These are phyloP conservation scores for Gymnocheta viridis DNA, from an alignment of 2,888 invertebrate genomes.

Conservation along the genomic window DNA sequence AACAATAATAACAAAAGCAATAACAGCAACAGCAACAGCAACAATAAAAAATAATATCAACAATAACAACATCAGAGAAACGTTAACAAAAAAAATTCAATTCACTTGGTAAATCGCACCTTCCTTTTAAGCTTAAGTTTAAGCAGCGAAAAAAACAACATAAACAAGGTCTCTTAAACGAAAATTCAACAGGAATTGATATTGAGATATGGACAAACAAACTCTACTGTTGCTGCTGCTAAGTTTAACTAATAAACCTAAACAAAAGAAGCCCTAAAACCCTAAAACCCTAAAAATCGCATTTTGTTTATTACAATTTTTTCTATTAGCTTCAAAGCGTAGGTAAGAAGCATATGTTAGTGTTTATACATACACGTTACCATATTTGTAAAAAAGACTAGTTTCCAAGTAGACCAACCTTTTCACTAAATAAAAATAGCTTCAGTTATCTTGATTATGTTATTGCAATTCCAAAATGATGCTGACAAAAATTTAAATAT, in stretches of 20 bases:
- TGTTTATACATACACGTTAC: background rate
- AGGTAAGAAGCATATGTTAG: conserved; percentile 13
- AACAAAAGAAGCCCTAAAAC: conserved; percentile 64
- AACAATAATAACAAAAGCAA: conserved; percentile 40
- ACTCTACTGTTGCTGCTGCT: conserved; percentile 26
- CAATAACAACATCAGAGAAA: conserved; percentile 25
- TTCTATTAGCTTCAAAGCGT: conserved; percentile 13
- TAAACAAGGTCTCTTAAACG: background rate
- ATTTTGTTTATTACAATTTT: conserved; percentile 44
- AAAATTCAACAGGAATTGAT: conserved; percentile 36
- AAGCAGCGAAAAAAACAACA: background rate
- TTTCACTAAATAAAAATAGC: background rate
- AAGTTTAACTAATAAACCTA: conserved; percentile 57
- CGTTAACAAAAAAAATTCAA: conserved; percentile 42
- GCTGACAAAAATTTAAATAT: too few relatives aligned
- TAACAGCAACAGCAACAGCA: conserved; percentile 42
- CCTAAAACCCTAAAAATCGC: conserved; percentile 56
- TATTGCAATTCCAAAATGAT: too few relatives aligned
- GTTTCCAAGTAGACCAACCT: conserved; percentile 17
- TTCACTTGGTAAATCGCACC: conserved; percentile 69
- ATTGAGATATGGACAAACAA: conserved; percentile 43
- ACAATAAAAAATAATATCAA: conserved; percentile 49
- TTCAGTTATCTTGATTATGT: too few relatives aligned
- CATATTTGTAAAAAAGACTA: background rate
- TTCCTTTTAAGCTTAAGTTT: conserved; percentile 37